These are phyloP conservation scores for Hippasteria phrygiana DNA, from an alignment of 53 echinoderm and acorn worm genomes.

Conservation along the genomic window DNA sequence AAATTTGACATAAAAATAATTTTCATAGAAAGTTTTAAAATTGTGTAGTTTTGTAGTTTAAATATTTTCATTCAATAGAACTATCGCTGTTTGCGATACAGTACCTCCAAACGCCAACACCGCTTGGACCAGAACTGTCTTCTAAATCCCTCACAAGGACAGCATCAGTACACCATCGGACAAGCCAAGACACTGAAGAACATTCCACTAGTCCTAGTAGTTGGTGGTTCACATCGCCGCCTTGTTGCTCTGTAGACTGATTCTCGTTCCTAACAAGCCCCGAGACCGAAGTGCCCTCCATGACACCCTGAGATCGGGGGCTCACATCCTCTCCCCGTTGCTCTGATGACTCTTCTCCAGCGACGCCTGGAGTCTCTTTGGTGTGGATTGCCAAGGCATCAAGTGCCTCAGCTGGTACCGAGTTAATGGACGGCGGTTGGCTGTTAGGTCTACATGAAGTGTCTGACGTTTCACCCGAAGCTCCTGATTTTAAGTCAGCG, in stretches of 20 bases:
- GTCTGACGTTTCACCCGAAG: background rate
- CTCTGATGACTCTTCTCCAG: background rate
- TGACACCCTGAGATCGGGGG: background rate
- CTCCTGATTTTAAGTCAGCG: background rate
- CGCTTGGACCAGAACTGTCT: background rate
- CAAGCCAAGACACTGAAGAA: conserved; percentile 59
- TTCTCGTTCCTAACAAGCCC: conserved; percentile 31
- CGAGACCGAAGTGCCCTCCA: conserved; percentile 43
- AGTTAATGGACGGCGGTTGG: background rate
- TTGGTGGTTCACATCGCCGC: conserved; percentile 18
- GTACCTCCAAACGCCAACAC: conserved; percentile 22
- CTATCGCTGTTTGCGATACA: too few species aligned
- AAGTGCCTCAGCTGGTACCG: background rate
- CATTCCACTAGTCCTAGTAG: conserved; percentile 1
- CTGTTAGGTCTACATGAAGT: background rate
- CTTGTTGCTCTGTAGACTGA: background rate
- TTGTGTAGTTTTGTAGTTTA: too few species aligned
- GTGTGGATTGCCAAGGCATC: background rate
- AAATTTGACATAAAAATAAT: too few species aligned
- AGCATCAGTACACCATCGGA: conserved; percentile 60
- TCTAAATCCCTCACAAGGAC: conserved; percentile 6
- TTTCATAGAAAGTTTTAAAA: too few species aligned
- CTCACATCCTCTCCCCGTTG: background rate
- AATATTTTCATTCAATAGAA: too few species aligned
- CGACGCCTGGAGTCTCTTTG: too few species aligned